phyloP scores from a whole-genome alignment of 2,888 invertebrate species.

The Cephus nigrinus region DNA sequence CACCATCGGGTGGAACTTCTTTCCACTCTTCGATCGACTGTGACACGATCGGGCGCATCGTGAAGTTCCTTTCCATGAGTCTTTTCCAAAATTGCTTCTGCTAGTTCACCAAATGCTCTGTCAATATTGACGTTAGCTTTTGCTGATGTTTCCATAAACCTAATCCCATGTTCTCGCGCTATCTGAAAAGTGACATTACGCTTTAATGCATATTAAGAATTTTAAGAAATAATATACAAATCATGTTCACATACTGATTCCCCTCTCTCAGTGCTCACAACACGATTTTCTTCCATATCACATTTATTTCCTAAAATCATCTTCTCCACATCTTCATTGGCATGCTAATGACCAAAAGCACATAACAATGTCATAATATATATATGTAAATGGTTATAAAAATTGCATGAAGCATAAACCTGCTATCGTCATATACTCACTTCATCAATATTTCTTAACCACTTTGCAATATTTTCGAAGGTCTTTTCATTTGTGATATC shows the following conservation, averaged over 20 bases:
- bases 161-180: conserved; percentile 93
- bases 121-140: conserved; percentile 98
- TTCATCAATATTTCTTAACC: conserved; percentile 98
- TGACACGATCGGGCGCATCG: conserved; percentile 78
- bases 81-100: conserved; percentile 95
- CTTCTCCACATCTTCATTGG: conserved; percentile 98
- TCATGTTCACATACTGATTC: conserved; percentile 80
- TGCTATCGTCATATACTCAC: conserved; percentile 67
- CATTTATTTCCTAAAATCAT: conserved; percentile 99
- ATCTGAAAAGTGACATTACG: conserved; percentile 73
- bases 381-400: conserved; percentile 11
- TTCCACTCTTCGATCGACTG: conserved; percentile 79
- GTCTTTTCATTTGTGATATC: conserved; percentile 98
- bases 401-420: conserved; percentile 5
- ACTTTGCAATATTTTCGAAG: conserved; percentile 98
- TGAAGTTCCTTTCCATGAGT: conserved; percentile 84
- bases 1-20: conserved; percentile 74
- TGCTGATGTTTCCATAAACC: conserved; percentile 98
- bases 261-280: conserved; percentile 92
- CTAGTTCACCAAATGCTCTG: conserved; percentile 92
- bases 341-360: conserved; percentile 77
- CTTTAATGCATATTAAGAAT: too few species aligned
- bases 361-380: conserved; percentile 5
- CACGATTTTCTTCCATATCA: conserved; percentile 96
- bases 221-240: too few species aligned